Percentiles rank a stretch among this genome's conserved stretches.
These are phyloP conservation scores for Reticulitermes speratus DNA, from an alignment of 1,140 invertebrate genomes.

Conservation along the genomic window DNA sequence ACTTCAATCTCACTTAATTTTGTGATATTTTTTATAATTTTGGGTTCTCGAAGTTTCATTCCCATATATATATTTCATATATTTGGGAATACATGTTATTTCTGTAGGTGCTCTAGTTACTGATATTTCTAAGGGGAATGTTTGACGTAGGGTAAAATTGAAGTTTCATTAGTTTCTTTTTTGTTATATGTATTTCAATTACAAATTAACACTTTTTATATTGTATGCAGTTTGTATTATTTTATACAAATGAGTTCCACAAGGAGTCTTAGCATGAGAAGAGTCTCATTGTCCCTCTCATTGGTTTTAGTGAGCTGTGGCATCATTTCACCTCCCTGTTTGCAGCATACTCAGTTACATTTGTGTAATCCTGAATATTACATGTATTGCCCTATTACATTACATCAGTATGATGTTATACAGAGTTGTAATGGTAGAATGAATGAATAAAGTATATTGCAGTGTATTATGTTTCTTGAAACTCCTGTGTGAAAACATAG, in stretches of 20 bases:
- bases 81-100: neutral
- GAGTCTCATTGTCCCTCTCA: conserved; percentile 14
- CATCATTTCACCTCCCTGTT: neutral
- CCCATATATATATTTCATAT: neutral
- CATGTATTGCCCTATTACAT: neutral
- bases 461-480: neutral
- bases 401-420: neutral
- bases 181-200: neutral
- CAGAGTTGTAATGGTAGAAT: neutral
- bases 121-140: neutral
- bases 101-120: neutral
- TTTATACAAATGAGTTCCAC: conserved; percentile 1
- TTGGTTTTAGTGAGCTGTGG: conserved; percentile 10
- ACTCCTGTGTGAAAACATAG: neutral
- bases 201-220: neutral
- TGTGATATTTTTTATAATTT: neutral
- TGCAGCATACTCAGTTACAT: neutral
- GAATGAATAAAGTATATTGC: neutral
- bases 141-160: neutral
- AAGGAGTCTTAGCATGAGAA: conserved; percentile 3
- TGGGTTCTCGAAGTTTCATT: neutral
- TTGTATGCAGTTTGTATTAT: neutral
- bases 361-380: neutral
- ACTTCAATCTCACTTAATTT: conserved; percentile 1
- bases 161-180: neutral